A percentile compares a stretch with the other conserved stretches of the same genome.
phyloP scores from a whole-genome alignment of 1,140 invertebrate species.

The Acromyrmex heyeri region DNA sequence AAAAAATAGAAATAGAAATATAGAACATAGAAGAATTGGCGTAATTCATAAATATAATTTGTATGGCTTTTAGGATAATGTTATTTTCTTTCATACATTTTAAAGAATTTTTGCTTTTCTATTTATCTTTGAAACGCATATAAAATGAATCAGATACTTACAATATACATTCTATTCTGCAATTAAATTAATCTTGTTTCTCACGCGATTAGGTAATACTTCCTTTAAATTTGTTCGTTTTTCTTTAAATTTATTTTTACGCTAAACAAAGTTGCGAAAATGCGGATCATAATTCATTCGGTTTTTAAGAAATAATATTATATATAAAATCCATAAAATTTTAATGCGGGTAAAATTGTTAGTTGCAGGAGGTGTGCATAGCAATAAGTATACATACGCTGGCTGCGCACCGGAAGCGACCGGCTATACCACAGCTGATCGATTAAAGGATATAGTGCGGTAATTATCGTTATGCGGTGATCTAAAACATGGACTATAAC shows the following conservation, averaged over 20 bases:
- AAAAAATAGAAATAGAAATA: background rate
- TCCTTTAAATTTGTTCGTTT: too few species aligned
- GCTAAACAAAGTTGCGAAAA: too few species aligned
- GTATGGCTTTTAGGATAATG: background rate
- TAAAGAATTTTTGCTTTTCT: background rate
- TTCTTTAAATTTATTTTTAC: too few species aligned
- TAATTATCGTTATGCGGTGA: slow-evolving; percentile 59
- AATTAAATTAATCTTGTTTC: too few species aligned
- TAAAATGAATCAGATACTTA: background rate
- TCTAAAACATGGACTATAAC: slow-evolving; percentile 8
- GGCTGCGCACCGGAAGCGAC: slow-evolving; percentile 12
- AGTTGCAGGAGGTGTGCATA: slow-evolving; percentile 17
- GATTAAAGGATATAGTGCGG: slow-evolving; percentile 57
- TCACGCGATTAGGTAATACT: too few species aligned
- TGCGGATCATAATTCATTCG: background rate
- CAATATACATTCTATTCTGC: too few species aligned
- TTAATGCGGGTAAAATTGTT: slow-evolving; percentile 41
- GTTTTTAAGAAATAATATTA: background rate
- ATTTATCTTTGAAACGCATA: background rate
- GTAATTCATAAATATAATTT: background rate
- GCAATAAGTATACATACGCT: background rate
- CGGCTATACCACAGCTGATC: slow-evolving; percentile 46
- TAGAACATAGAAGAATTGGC: background rate
- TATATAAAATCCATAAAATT: slow-evolving; percentile 13
- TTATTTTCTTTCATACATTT: background rate